Conservation (phyloP, 2,888 invertebrate genomes). For the Rhagophthalmus giganteus region DNA sequence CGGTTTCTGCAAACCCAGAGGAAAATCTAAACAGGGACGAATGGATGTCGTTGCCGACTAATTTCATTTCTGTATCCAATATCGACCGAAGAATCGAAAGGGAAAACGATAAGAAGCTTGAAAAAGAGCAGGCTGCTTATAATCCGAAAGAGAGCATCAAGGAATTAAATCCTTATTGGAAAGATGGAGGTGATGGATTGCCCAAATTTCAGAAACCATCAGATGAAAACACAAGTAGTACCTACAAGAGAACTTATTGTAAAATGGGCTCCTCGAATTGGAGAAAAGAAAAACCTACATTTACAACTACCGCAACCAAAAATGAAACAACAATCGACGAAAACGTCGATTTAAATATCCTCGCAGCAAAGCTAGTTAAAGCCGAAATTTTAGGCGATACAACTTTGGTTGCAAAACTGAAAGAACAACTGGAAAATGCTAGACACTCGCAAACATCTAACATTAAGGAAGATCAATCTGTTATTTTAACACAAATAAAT, state of each 20-base stretch:
- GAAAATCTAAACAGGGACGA: slow-evolving; percentile 62
- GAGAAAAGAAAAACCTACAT: slow-evolving; percentile 34
- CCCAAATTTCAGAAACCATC: slow-evolving; percentile 62
- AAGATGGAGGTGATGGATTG: slow-evolving; percentile 82
- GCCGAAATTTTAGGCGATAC: slow-evolving; percentile 91
- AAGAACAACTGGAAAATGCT: slow-evolving; percentile 73
- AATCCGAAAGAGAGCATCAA: slow-evolving; percentile 71
- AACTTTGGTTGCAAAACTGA: slow-evolving; percentile 69
- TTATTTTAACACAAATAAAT: slow-evolving; percentile 72
- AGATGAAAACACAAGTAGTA: slow-evolving; percentile 51
- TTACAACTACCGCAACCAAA: neutral
- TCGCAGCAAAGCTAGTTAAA: slow-evolving; percentile 89
- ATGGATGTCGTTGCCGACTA: slow-evolving; percentile 75
- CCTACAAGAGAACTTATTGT: slow-evolving; percentile 29
- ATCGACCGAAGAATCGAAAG: slow-evolving; percentile 54
- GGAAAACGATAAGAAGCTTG: slow-evolving; percentile 58
- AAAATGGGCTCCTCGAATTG: slow-evolving; percentile 26
- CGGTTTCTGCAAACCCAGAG: slow-evolving; percentile 30
- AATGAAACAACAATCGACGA: slow-evolving; percentile 54
- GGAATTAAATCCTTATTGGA: slow-evolving; percentile 94
- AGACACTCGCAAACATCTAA: slow-evolving; percentile 53
- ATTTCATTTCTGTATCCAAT: slow-evolving; percentile 45
- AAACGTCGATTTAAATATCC: slow-evolving; percentile 84
- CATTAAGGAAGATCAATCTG: slow-evolving; percentile 53
- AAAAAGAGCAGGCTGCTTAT: slow-evolving; percentile 62